Evolutionary conservation across 2,113 vertebrate species (phyloP).

Genomic region (Neoarius graeffei): DNA sequence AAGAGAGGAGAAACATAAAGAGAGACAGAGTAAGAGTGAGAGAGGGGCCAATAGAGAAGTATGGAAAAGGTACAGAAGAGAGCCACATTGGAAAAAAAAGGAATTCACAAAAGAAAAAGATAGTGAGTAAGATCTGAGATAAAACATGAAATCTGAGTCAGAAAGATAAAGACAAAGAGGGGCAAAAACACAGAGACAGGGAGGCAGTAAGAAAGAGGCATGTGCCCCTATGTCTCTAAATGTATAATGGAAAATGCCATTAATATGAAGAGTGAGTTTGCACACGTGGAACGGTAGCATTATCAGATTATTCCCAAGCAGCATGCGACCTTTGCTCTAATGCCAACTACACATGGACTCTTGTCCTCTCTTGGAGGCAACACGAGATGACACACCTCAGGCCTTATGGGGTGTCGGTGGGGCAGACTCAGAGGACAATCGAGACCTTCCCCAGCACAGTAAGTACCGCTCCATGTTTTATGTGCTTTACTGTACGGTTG

Average conservation of each 20-base stretch:
- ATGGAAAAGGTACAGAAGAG: neutral
- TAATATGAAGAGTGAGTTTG: neutral
- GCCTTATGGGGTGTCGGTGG: neutral
- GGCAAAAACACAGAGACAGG: neutral
- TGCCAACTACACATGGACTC: neutral
- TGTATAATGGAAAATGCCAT: accelerated
- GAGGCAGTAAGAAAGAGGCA: neutral
- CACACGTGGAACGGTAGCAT: neutral
- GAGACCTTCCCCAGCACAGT: neutral
- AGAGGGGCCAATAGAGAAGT: neutral
- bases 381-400: neutral
- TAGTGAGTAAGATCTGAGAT: no score
- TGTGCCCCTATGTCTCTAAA: neutral
- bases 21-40: neutral
- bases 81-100: neutral
- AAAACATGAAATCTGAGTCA: neutral
- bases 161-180: neutral
- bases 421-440: neutral
- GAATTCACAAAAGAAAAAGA: neutral
- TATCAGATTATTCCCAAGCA: neutral
- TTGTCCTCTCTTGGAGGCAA: neutral
- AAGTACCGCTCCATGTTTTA: neutral
- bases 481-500: neutral
- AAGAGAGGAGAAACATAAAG: neutral
- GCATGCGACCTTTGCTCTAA: neutral